phyloP scores from a whole-genome alignment of 2,113 vertebrate genomes.

The Saccopteryx leptura region DNA sequence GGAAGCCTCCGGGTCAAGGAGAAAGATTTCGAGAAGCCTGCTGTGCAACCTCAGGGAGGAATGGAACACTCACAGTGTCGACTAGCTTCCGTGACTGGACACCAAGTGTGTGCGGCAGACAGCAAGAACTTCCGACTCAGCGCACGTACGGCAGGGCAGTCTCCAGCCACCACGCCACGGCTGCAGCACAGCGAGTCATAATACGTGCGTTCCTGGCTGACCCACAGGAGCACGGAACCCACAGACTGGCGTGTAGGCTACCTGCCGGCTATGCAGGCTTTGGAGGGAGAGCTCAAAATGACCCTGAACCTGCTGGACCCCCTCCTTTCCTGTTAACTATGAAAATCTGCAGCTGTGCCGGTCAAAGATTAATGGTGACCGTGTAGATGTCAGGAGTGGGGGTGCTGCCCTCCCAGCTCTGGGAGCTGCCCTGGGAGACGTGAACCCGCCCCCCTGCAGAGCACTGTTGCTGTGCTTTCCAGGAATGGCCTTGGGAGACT shows the following conservation, averaged over 20 bases:
- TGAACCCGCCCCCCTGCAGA: accelerated
- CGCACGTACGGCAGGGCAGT: accelerated
- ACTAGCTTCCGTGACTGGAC: accelerated
- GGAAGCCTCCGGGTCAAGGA: background rate
- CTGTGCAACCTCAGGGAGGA: no score
- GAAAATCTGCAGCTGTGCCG: background rate
- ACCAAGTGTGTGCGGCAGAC: accelerated
- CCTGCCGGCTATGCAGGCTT: background rate
- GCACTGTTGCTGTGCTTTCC: accelerated
- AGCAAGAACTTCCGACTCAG: accelerated
- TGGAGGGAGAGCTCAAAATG: no score
- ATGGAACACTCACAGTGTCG: accelerated
- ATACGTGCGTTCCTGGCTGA: background rate
- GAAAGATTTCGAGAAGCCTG: background rate
- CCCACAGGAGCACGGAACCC: accelerated
- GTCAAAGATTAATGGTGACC: accelerated
- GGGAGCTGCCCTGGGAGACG: accelerated
- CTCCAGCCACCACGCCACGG: accelerated
- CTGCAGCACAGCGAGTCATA: background rate
- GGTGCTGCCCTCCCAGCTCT: accelerated
- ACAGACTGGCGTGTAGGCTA: accelerated
- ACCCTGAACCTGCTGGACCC: accelerated
- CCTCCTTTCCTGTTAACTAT: no score
- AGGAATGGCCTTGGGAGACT: accelerated
- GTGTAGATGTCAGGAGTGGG: accelerated